A percentile compares a stretch with the other conserved stretches of the same genome.
Evolutionary conservation across 2,113 vertebrate species (phyloP).

Genomic region (Capreolus pygargus): DNA sequence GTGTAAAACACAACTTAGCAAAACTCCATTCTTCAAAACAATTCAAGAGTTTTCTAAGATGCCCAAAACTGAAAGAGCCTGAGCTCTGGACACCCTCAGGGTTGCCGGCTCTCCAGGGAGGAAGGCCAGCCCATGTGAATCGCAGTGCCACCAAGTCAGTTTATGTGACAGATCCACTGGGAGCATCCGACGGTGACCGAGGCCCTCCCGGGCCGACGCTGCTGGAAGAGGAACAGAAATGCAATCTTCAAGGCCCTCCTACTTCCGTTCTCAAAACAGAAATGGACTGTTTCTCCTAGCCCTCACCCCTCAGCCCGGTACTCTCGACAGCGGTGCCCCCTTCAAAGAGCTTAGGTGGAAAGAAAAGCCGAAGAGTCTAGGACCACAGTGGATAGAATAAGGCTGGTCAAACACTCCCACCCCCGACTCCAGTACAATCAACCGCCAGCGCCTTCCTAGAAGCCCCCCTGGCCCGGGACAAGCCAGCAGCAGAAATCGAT

Average conservation of each 20-base stretch:
- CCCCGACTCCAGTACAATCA: background rate
- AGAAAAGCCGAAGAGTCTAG: background rate
- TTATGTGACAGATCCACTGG: constrained; percentile 40
- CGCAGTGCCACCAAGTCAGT: constrained; percentile 1
- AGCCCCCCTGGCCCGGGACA: background rate
- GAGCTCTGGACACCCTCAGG: background rate
- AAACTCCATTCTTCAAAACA: constrained; percentile 10
- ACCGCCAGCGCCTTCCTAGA: background rate
- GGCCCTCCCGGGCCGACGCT: constrained; percentile 22
- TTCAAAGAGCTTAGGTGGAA: background rate
- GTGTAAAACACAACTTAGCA: background rate
- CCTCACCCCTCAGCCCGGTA: background rate
- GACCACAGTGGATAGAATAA: background rate
- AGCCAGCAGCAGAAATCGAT: background rate
- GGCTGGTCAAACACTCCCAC: background rate
- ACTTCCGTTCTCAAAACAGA: constrained; percentile 61
- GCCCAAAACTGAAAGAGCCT: background rate
- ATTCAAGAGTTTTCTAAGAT: background rate
- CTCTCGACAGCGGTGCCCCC: background rate
- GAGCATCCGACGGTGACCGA: constrained; percentile 10
- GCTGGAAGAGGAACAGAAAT: constrained; percentile 18
- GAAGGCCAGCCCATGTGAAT: background rate
- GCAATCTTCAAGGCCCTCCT: constrained; percentile 40
- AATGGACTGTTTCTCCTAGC: background rate
- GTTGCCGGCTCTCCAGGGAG: background rate